Base-by-base conservation (phyloP, 30 jellyfish, hydroid and myxozoan species). In the Mastigias papua region DNA sequence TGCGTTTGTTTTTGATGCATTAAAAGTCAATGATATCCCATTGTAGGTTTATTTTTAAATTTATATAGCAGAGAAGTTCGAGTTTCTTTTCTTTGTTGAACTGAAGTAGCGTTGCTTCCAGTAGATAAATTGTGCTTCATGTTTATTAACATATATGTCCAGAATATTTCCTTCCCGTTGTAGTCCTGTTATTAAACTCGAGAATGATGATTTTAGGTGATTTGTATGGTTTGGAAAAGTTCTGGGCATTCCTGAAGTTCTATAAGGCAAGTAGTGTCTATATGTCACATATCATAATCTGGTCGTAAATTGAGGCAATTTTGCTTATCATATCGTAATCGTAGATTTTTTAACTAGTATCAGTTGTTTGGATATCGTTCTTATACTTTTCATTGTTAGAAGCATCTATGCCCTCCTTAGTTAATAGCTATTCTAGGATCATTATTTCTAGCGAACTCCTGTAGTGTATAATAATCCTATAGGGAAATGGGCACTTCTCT, bases 181-280 rank as follows among this genome's bases (percentile, higher is more conserved):
- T n/a, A n/a, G n/a, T n/a, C 67, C 23, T 17, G 7, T 51, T 4
- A 13, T 10, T 5, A 5, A 51, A 51, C 16, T 51, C 5, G 27
- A 23, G 6, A 1, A 22, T 27, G 6, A 23, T 27, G 22, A 7
- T 63, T 58, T 32, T 1, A 63, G 99, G 99, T 62, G 92, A 95
- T 73, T 84, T 95, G 27, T 95, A 95, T 78, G 99, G 99, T n/a
- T 86, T 95, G 60, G 99, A 95, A 51, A 95, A 95, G 81, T 95
- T 95, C 75, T 95, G 99, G 99, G 99, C 99, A 8, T 95, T 95
- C 81, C 69, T 95, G 93, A 95, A 95, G 78, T 95, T 89, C 71
- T 95, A 78, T 73, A 95, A 95, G 91, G 97, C 82, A 19, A 0
- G 91, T 75, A 46, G 74, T 9, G 67, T 51, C 17, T 71, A 2